Evolutionary conservation across 2,113 vertebrate genomes (phyloP).

Genomic region (Callopanchax toddi): DNA sequence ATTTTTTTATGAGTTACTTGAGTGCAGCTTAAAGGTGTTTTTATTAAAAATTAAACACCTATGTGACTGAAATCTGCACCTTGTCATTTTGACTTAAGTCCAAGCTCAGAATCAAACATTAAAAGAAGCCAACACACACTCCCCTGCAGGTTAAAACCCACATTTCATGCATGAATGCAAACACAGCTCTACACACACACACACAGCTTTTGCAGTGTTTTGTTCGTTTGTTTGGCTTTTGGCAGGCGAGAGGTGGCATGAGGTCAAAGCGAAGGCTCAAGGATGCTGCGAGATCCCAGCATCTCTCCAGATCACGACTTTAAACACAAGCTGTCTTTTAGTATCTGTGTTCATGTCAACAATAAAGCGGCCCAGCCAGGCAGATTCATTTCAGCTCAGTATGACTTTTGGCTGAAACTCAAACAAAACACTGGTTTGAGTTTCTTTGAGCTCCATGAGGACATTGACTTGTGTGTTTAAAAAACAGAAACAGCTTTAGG

Average conservation of each 20-base stretch:
- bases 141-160: background rate
- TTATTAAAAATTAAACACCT: too few species aligned
- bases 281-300: conserved; percentile 25
- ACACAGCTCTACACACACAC: background rate
- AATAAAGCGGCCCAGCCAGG: conserved; percentile 33
- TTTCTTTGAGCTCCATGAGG: conserved; percentile 10
- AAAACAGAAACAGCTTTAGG: conserved; percentile 30
- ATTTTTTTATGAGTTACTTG: too few species aligned
- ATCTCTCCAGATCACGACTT: conserved; percentile 17
- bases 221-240: conserved; percentile 36
- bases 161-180: background rate
- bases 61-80: too few species aligned
- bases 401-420: conserved; percentile 31
- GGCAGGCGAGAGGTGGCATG: conserved; percentile 21
- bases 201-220: conserved; percentile 18
- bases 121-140: background rate
- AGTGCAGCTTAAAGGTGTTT: too few species aligned
- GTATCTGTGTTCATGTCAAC: conserved; percentile 32
- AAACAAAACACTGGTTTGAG: conserved; percentile 43
- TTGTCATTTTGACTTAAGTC: background rate
- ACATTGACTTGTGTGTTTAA: conserved; percentile 10
- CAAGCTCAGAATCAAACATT: background rate
- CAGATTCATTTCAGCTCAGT: conserved; percentile 32
- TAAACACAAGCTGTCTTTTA: conserved; percentile 45
- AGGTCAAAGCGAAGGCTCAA: conserved; percentile 43